Evolutionary conservation across 2,113 vertebrate genomes (phyloP).

Genomic region (Myotis brandtii): DNA sequence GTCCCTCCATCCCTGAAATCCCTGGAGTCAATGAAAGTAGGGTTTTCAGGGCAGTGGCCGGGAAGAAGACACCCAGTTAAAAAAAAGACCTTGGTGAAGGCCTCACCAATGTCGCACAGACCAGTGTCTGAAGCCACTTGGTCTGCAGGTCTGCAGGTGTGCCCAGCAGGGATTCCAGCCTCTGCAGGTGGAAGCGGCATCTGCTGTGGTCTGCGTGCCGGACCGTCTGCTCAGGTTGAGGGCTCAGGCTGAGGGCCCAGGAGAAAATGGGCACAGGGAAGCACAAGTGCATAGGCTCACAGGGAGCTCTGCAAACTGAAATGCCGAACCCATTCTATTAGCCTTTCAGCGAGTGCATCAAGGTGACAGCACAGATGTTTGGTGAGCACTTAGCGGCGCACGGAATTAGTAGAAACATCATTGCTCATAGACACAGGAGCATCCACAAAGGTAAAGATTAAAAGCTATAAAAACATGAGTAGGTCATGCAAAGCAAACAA

Average conservation of each 20-base stretch:
- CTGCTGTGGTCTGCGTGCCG: too few species aligned
- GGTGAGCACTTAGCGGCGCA: accelerated
- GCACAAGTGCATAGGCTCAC: neutral
- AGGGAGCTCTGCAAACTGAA: neutral
- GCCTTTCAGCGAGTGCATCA: accelerated
- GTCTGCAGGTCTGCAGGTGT: too few species aligned
- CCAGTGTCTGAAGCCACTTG: neutral
- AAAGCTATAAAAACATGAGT: neutral
- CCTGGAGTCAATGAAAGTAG: neutral
- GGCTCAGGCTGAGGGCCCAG: neutral
- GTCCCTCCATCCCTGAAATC: neutral
- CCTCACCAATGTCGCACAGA: neutral
- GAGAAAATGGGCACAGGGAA: neutral
- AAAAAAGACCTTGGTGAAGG: neutral
- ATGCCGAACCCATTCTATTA: neutral
- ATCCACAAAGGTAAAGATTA: neutral
- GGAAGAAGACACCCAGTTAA: neutral
- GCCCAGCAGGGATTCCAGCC: neutral
- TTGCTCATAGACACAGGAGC: neutral
- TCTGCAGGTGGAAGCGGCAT: too few species aligned
- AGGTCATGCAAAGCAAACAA: neutral
- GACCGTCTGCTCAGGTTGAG: too few species aligned
- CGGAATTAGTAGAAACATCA: neutral
- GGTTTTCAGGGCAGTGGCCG: neutral
- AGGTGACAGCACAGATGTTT: neutral